Evolutionary conservation across 2,113 vertebrate genomes (phyloP).

Genomic region (Otocyon megalotis): DNA sequence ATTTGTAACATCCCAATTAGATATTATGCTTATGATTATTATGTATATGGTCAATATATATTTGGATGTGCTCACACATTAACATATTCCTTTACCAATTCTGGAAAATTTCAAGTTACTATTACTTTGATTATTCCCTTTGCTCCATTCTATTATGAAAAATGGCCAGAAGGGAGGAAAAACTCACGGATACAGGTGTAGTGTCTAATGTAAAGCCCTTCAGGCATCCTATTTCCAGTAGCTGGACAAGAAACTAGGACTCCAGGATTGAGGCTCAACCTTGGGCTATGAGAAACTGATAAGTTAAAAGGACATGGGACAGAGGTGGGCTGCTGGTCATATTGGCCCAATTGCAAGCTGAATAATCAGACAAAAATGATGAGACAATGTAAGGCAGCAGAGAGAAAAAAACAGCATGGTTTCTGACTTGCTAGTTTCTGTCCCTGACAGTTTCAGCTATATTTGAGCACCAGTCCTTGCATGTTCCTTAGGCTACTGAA

Average conservation of each 20-base stretch:
- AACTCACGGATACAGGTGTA: neutral
- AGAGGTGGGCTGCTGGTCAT: neutral
- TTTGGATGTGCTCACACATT: neutral
- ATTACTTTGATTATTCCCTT: neutral
- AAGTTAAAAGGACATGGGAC: neutral
- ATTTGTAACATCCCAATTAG: neutral
- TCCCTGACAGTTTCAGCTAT: neutral
- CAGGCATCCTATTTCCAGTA: neutral
- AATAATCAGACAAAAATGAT: neutral
- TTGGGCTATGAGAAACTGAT: neutral
- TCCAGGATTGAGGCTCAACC: neutral
- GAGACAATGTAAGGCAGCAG: neutral
- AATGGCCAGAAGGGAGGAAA: neutral
- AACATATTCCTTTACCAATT: neutral
- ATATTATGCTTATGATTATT: neutral
- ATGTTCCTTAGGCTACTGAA: neutral
- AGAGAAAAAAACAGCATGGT: neutral
- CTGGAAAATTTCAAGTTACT: neutral
- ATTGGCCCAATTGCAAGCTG: neutral
- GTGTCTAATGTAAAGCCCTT: neutral
- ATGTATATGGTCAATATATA: neutral
- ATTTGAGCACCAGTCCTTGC: no score
- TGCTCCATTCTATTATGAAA: neutral
- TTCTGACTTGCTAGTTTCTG: neutral
- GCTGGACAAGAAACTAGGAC: neutral